Evolutionary conservation across 2,888 invertebrate genomes (phyloP).

Genomic region (Hydriomena furcata): DNA sequence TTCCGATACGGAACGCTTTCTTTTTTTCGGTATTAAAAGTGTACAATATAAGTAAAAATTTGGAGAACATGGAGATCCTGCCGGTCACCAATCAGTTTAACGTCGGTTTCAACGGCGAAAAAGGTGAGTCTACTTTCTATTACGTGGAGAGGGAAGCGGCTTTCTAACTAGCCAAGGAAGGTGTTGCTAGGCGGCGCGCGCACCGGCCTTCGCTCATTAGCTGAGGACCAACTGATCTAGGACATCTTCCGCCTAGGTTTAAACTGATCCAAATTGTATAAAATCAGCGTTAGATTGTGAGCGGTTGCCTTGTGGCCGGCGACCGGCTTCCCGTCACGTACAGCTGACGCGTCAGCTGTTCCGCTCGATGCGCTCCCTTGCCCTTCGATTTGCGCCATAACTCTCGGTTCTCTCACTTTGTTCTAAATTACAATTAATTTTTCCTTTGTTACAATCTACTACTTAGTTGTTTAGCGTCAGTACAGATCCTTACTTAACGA

Average conservation of each 20-base stretch:
- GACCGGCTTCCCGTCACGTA: conserved; percentile 20
- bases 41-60: conserved; percentile 83
- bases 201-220: conserved; percentile 37
- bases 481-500: too few relatives aligned
- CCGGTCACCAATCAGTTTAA: conserved; percentile 89
- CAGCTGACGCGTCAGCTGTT: conserved; percentile 75
- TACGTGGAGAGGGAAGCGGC: conserved; percentile 62
- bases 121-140: conserved; percentile 86
- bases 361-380: conserved; percentile 54
- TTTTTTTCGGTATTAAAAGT: conserved; percentile 75
- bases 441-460: too few relatives aligned
- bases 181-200: conserved; percentile 79
- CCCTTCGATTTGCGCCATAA: conserved; percentile 44
- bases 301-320: conserved; percentile 18
- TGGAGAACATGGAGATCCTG: conserved; percentile 90
- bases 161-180: conserved; percentile 71
- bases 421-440: conserved; percentile 3
- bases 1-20: conserved; percentile 75
- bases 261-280: neutral
- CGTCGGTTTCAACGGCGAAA: conserved; percentile 89
- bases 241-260: neutral
- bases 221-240: neutral
- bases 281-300: neutral
- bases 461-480: too few relatives aligned
- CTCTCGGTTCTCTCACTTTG: conserved; percentile 32